Percentiles rank a stretch among this genome's conserved stretches.
These are phyloP conservation scores for Ibidorhyncha struthersii DNA, from an alignment of 2,113 vertebrate genomes.

Conservation along the genomic window DNA sequence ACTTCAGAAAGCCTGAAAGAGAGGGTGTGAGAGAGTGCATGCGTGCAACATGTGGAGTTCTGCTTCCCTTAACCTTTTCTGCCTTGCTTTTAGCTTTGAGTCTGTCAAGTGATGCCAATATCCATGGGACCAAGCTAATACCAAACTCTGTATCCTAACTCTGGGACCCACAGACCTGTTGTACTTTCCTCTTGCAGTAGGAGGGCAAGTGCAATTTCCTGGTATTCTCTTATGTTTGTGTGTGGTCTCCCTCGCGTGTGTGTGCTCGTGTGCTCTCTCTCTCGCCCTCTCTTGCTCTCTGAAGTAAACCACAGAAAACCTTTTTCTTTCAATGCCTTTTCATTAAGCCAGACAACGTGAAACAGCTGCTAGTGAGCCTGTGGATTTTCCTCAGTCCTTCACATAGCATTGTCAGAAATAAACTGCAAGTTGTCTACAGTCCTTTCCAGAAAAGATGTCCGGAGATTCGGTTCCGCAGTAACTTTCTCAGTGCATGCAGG, in stretches of 20 bases:
- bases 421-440: background rate
- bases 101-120: background rate
- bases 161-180: background rate
- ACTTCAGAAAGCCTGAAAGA: constrained; percentile 7
- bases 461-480: background rate
- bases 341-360: background rate
- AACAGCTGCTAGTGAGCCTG: background rate
- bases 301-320: background rate
- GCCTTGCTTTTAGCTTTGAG: background rate
- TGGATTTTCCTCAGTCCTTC: background rate
- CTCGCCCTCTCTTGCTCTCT: background rate
- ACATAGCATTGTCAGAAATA: background rate
- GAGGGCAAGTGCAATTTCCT: background rate
- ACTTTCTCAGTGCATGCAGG: background rate
- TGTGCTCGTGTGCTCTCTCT: background rate
- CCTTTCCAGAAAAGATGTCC: background rate
- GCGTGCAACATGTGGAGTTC: background rate
- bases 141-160: background rate
- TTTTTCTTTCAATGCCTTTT: constrained; percentile 37
- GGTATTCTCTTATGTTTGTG: background rate
- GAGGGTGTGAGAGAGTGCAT: background rate
- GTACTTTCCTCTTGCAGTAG: background rate
- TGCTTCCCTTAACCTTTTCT: background rate
- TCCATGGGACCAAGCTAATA: constrained; percentile 25
- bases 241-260: background rate